These are phyloP conservation scores for Mionectes macconnelli DNA, from an alignment of 2,113 vertebrate species.

Conservation along the genomic window DNA sequence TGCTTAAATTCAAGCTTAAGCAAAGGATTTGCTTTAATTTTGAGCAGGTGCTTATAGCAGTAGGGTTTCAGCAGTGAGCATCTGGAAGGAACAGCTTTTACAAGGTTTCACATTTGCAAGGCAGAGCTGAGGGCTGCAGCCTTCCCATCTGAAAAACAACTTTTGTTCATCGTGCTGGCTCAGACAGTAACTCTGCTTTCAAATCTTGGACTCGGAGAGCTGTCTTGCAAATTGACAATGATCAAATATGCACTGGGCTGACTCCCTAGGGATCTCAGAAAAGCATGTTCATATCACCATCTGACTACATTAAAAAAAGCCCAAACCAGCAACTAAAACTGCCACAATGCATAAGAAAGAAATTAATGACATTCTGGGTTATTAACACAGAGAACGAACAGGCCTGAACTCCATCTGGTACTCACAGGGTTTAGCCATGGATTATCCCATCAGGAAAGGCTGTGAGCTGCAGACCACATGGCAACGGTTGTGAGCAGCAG, in stretches of 20 bases:
- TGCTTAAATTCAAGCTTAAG: not conserved
- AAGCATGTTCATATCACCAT: conserved; percentile 6
- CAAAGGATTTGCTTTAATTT: not conserved
- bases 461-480: conserved; percentile 27
- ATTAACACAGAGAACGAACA: not conserved
- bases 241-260: not conserved
- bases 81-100: not conserved
- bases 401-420: conserved; percentile 47
- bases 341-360: conserved; percentile 7
- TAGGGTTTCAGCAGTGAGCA: not conserved
- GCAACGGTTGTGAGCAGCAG: not conserved
- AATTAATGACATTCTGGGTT: conserved; percentile 44
- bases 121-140: not conserved
- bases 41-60: conserved; percentile 7
- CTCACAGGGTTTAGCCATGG: conserved; percentile 28
- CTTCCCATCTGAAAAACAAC: not conserved
- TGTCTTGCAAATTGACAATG: not conserved
- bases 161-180: not conserved
- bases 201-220: not conserved
- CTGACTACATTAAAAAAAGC: not conserved
- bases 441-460: conserved; percentile 61
- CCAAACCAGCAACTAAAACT: not conserved
- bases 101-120: not conserved
- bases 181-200: not conserved
- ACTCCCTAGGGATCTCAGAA: not conserved